Evolutionary conservation across 1,140 invertebrate genomes (phyloP).

Genomic region (Cyclargus thomasi): DNA sequence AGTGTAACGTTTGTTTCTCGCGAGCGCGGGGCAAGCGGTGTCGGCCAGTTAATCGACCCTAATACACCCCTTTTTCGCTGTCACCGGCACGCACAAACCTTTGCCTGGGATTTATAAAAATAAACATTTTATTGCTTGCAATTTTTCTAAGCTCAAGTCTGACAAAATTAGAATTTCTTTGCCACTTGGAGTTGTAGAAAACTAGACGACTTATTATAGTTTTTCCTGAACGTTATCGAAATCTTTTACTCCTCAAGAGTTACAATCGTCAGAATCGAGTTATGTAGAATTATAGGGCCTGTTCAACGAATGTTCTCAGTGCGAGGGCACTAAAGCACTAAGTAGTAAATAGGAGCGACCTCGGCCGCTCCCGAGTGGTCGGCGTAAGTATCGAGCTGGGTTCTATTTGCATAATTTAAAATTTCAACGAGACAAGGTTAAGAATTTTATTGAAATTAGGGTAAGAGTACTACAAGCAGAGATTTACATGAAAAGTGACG

Average conservation of each 20-base stretch:
- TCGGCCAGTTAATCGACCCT: slow-evolving; percentile 42
- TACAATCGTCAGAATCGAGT: neutral
- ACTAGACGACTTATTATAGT: no score
- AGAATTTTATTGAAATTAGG: slow-evolving; percentile 7
- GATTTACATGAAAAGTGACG: slow-evolving; percentile 9
- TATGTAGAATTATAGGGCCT: neutral
- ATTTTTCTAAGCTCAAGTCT: slow-evolving; percentile 1
- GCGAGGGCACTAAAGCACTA: neutral
- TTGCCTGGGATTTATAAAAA: slow-evolving; percentile 26
- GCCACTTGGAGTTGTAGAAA: no score
- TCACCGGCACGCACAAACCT: slow-evolving; percentile 22
- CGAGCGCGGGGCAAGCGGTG: slow-evolving; percentile 53
- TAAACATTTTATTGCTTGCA: slow-evolving; percentile 12
- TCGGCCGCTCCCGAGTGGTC: neutral
- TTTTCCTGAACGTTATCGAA: no score
- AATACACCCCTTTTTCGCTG: slow-evolving; percentile 36
- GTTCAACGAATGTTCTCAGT: neutral
- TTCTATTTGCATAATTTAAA: slow-evolving; percentile 14
- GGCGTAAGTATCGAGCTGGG: neutral
- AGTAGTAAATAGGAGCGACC: neutral
- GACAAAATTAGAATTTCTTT: neutral
- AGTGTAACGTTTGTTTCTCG: slow-evolving; percentile 42
- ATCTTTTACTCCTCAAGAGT: no score
- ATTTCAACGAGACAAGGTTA: slow-evolving; percentile 8
- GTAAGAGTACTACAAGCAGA: neutral